Base-by-base conservation (phyloP, 2,888 invertebrate genomes). In the Linyphia triangularis region DNA sequence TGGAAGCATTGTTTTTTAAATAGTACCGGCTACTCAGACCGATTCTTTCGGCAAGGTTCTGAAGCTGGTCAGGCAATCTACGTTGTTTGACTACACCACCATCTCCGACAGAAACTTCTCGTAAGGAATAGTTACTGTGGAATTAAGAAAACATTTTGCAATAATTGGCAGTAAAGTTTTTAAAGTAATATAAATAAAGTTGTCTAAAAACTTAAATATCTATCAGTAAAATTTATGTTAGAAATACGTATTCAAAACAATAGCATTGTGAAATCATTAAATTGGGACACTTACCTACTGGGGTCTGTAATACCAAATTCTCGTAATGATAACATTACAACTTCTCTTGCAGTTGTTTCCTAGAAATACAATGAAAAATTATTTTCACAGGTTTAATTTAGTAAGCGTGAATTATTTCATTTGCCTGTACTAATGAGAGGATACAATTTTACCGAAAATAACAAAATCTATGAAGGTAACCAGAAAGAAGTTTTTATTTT, bases 81-180 rank as follows among this genome's bases (percentile, higher is more conserved):
- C 97, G 96, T 93, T 99, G 99, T 92, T 99, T 99, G 79, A 99
- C 97, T 92, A 99, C 97, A 77, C 98, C 97, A 37, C 97, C 97
- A 91, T 98, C 97, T 7, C 97, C 97, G 5, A 98, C 99, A 37
- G 98, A 97, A 1, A 99, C 98, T 94, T 99, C 99, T 93, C 98
- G 98, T 63, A 99, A 93, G 61, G 97, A 97, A 93, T 97, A 99
- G 92, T 90, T 89, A 33, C 90, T 90, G 26, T 1, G 33, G 33
- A 83, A 82, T 63, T 28, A 33, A 37, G 16, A 43, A 16, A 67
- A n/a, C 7, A 24, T 26, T 22, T 61, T 61, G 13, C 7, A 40
- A 13, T 22, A 57, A 24, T 24, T 61, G 24, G n/a, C 1, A 61
- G 61, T 61, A 24, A 10, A 61, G 3, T 10, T 10, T 61, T 6